Evolutionary conservation across 2,113 vertebrate species (phyloP).

Genomic region (Scophthalmus maximus): DNA sequence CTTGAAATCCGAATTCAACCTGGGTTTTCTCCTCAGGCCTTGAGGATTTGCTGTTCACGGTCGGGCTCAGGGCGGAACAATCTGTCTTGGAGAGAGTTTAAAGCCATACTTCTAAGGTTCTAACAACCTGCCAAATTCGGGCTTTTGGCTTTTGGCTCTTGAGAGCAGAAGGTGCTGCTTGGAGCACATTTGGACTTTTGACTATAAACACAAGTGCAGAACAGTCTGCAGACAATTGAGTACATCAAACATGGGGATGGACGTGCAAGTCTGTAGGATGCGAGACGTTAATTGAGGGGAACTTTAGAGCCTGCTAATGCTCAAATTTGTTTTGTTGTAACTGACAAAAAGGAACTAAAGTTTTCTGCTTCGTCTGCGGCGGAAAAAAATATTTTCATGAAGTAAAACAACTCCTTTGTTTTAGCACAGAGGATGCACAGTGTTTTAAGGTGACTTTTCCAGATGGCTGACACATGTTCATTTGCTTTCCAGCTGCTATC

Average conservation of each 20-base stretch:
- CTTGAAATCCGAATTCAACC: not conserved
- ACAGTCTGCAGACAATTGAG: not conserved
- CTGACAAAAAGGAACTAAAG: constrained; percentile 15
- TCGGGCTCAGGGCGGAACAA: not conserved
- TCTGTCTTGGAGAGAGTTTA: not conserved
- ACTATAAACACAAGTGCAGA: not conserved
- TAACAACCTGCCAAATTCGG: constrained; percentile 1
- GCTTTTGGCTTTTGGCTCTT: not conserved
- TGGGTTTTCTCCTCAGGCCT: not conserved
- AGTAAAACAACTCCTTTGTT: constrained; percentile 75
- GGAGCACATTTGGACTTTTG: not conserved
- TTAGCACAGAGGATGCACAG: constrained; percentile 59
- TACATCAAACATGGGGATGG: not conserved
- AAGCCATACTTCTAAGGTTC: not conserved
- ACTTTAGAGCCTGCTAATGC: not conserved
- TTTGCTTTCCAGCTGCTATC: constrained; percentile 77
- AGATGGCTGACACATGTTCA: constrained; percentile 80
- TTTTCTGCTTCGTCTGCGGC: constrained; percentile 28
- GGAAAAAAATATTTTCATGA: constrained; percentile 47
- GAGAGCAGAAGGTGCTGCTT: constrained; percentile 10
- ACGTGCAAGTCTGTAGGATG: not conserved
- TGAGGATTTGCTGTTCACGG: not conserved
- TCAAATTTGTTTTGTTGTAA: constrained; percentile 8
- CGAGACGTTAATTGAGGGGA: not conserved
- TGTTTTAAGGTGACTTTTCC: constrained; percentile 70